phyloP scores from a whole-genome alignment of 2,113 vertebrate species.

The Microtus ochrogaster region DNA sequence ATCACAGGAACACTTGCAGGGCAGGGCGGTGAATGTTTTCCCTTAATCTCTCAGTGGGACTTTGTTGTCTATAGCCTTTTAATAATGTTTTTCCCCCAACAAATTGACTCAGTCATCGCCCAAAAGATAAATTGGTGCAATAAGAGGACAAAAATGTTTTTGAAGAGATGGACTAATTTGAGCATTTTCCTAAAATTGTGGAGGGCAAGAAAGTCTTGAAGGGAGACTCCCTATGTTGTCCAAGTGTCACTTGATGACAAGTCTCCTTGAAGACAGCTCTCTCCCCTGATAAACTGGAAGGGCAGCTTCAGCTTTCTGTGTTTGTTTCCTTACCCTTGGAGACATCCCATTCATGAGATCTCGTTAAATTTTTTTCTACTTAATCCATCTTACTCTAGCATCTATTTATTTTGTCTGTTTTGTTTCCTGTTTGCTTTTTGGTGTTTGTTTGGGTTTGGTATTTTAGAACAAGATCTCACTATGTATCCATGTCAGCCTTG shows the following conservation, averaged over 20 bases:
- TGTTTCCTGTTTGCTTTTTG: background rate
- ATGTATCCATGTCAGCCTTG: too few species aligned
- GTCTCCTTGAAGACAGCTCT: background rate
- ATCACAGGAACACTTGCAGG: conserved; percentile 25
- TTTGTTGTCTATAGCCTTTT: background rate
- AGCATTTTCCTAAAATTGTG: conserved; percentile 55
- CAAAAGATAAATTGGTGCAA: background rate
- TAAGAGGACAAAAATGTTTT: background rate
- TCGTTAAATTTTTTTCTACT: background rate
- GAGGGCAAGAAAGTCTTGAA: conserved; percentile 8
- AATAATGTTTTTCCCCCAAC: background rate
- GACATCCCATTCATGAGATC: background rate
- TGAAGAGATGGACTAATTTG: background rate
- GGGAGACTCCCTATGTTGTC: background rate
- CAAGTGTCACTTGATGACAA: background rate
- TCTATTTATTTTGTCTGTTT: background rate
- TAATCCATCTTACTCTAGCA: background rate
- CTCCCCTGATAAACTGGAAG: conserved; percentile 5
- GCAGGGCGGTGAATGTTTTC: conserved; percentile 29
- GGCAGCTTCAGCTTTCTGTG: background rate
- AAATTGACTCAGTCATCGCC: background rate
- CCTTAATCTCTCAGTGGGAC: conserved; percentile 7
- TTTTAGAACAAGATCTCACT: background rate
- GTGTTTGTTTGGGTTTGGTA: background rate
- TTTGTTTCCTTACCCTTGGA: background rate